These are phyloP conservation scores for Exocentrus adspersus DNA, from an alignment of 2,888 invertebrate species.

Conservation along the genomic window DNA sequence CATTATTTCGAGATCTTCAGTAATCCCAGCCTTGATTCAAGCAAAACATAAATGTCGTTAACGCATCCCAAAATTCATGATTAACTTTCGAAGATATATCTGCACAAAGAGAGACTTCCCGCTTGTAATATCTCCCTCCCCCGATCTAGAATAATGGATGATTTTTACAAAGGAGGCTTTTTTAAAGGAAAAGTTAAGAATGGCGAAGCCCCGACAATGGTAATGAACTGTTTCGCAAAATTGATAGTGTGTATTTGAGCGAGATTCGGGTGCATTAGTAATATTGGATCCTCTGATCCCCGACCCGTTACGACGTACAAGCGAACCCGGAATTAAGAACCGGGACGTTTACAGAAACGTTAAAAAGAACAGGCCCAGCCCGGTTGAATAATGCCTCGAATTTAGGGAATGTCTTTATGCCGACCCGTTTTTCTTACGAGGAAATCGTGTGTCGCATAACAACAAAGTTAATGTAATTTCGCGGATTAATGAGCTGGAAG, in stretches of 20 bases:
- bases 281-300: not conserved
- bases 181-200: not conserved
- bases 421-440: not conserved
- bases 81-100: no score
- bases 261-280: slow-evolving; percentile 1
- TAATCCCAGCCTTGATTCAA: no score
- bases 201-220: not conserved
- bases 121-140: not conserved
- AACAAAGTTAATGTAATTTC: not conserved
- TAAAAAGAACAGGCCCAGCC: not conserved
- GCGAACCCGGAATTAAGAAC: not conserved
- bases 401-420: not conserved
- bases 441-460: not conserved
- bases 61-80: no score
- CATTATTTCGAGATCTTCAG: no score
- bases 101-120: not conserved
- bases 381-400: not conserved
- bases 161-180: not conserved
- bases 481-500: no score
- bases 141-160: not conserved
- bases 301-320: not conserved
- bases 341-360: not conserved
- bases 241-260: slow-evolving; percentile 1
- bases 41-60: no score
- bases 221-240: slow-evolving; percentile 1